These are phyloP conservation scores for Andrena flavipes DNA, from an alignment of 2,888 invertebrate genomes.

Conservation along the genomic window DNA sequence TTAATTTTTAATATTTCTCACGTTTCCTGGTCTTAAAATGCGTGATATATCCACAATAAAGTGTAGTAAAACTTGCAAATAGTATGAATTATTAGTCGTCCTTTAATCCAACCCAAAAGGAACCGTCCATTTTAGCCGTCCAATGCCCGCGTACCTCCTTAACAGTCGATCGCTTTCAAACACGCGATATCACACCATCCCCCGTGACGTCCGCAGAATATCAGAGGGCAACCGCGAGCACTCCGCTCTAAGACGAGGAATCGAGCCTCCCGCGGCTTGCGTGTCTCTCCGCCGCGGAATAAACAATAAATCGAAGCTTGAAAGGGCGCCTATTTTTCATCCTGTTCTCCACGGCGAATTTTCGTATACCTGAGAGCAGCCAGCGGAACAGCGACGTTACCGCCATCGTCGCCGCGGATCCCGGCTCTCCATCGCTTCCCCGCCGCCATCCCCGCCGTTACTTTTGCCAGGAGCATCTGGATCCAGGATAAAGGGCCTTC, in stretches of 20 bases:
- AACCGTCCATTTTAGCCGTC: no score
- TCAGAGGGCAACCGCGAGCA: no score
- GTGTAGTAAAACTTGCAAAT: no score
- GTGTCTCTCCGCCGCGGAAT: background rate
- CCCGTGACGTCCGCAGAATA: no score
- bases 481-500: conserved; percentile 69
- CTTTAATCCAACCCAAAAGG: no score
- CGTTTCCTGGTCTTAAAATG: no score
- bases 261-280: background rate
- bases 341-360: conserved; percentile 50
- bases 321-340: conserved; percentile 31
- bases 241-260: background rate
- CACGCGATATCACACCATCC: no score
- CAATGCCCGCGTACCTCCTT: no score
- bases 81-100: no score
- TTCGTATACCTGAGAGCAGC: conserved; percentile 59
- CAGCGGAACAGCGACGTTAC: conserved; percentile 18
- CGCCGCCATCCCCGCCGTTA: background rate
- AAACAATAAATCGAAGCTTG: conserved; percentile 24
- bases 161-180: no score
- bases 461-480: conserved; percentile 66
- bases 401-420: conserved; percentile 19
- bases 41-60: no score
- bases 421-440: background rate
- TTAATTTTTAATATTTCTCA: no score